These are phyloP conservation scores for Rhopilema esculentum DNA, from an alignment of 30 jellyfish, hydroid and myxozoan genomes.

Conservation along the genomic window DNA sequence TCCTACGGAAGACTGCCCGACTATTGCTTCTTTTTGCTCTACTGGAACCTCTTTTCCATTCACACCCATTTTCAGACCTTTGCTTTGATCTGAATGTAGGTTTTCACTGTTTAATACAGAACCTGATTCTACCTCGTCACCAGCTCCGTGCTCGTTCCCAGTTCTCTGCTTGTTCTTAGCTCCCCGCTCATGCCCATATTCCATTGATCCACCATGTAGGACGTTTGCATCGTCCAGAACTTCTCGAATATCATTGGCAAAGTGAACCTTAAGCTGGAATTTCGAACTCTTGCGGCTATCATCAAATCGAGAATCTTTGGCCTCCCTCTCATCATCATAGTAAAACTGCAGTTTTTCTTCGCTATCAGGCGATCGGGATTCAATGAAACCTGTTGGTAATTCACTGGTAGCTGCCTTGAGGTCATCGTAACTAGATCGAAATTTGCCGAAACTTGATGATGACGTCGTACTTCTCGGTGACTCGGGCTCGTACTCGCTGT, in stretches of 20 bases:
- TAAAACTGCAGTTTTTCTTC: conserved; percentile 5
- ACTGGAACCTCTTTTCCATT: not conserved
- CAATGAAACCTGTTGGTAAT: not conserved
- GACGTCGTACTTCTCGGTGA: conserved; percentile 48
- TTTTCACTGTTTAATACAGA: not conserved
- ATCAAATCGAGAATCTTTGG: not conserved
- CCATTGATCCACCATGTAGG: not conserved
- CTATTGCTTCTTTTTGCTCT: not conserved
- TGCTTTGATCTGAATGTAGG: not conserved
- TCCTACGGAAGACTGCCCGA: too few species aligned
- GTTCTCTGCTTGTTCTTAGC: not conserved
- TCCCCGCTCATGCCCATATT: not conserved
- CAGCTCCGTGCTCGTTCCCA: not conserved
- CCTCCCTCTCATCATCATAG: conserved; percentile 1
- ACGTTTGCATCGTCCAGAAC: not conserved
- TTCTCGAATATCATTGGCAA: conserved; percentile 14
- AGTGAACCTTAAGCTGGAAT: conserved; percentile 22
- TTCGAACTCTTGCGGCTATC: not conserved
- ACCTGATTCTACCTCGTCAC: too few species aligned
- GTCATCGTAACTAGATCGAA: conserved; percentile 2
- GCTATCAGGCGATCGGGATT: not conserved
- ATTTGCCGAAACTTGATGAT: conserved; percentile 19
- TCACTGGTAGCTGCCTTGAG: not conserved
- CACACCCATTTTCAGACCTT: not conserved
- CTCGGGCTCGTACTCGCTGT: conserved; percentile 46